These are phyloP conservation scores for Tipula lateralis DNA, from an alignment of 2,888 invertebrate genomes.

Conservation along the genomic window DNA sequence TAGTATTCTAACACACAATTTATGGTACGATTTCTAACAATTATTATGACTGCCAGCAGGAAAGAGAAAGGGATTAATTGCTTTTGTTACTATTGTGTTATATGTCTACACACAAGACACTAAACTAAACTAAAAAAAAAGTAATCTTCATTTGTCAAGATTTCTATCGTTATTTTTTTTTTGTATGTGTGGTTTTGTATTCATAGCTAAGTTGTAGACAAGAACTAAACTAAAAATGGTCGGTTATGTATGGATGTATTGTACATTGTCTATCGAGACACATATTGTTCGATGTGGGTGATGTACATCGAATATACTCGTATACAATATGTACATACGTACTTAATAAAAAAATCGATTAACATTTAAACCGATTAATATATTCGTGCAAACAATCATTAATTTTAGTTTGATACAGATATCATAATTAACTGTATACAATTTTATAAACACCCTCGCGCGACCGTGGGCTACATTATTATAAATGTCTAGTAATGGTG, in stretches of 20 bases:
- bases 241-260: background rate
- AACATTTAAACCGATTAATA: background rate
- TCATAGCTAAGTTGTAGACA: background rate
- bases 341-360: slow-evolving; percentile 11
- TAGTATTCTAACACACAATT: background rate
- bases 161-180: background rate
- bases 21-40: background rate
- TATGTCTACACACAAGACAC: background rate
- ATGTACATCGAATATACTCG: background rate
- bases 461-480: background rate
- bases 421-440: background rate
- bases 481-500: background rate
- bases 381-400: background rate
- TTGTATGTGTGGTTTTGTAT: background rate
- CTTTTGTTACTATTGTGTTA: background rate
- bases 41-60: background rate
- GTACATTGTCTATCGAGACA: background rate
- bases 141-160: slow-evolving; percentile 15
- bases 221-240: background rate
- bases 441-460: background rate
- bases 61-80: slow-evolving; percentile 7
- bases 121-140: background rate
- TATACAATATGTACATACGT: too few relatives aligned
- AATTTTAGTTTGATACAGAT: background rate
- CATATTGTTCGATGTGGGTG: background rate